Conservation (phyloP, 2,888 invertebrate species). For the Anarsia innoxiella region DNA sequence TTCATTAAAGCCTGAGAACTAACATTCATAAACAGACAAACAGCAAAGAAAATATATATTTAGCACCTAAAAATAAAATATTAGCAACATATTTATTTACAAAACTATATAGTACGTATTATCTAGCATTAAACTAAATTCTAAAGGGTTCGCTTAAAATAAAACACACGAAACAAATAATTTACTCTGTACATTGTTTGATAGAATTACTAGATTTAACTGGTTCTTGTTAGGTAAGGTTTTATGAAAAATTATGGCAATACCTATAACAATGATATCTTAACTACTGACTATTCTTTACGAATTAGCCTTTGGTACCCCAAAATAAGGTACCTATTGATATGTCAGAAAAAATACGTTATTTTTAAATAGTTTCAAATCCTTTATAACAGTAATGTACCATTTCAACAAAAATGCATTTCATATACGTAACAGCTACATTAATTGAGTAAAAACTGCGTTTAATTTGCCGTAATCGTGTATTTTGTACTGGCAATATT, state of each 20-base stretch:
- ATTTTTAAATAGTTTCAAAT: slow-evolving; percentile 3
- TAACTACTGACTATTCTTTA: slow-evolving; percentile 38
- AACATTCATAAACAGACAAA: slow-evolving; percentile 21
- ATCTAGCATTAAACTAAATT: slow-evolving; percentile 61
- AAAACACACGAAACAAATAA: slow-evolving; percentile 63
- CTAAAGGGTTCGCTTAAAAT: slow-evolving; percentile 49
- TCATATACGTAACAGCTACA: background rate
- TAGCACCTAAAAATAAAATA: slow-evolving; percentile 69
- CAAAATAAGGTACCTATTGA: slow-evolving; percentile 20
- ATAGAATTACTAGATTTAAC: slow-evolving; percentile 39
- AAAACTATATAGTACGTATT: slow-evolving; percentile 42
- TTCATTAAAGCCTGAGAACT: slow-evolving; percentile 34
- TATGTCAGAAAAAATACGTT: slow-evolving; percentile 12
- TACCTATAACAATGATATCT: slow-evolving; percentile 33
- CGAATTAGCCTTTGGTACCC: slow-evolving; percentile 23
- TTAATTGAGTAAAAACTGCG: background rate
- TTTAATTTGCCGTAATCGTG: slow-evolving; percentile 7
- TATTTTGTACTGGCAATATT: slow-evolving; percentile 28
- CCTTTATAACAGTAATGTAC: slow-evolving; percentile 19
- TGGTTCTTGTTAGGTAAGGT: slow-evolving; percentile 36
- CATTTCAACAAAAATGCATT: slow-evolving; percentile 12
- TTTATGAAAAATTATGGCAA: slow-evolving; percentile 56
- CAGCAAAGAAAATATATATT: slow-evolving; percentile 36
- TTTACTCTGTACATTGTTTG: slow-evolving; percentile 65
- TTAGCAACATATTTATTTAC: slow-evolving; percentile 63